Conservation (phyloP, 2,888 invertebrate genomes). For the Imbricaverruca yamaguchii region DNA sequence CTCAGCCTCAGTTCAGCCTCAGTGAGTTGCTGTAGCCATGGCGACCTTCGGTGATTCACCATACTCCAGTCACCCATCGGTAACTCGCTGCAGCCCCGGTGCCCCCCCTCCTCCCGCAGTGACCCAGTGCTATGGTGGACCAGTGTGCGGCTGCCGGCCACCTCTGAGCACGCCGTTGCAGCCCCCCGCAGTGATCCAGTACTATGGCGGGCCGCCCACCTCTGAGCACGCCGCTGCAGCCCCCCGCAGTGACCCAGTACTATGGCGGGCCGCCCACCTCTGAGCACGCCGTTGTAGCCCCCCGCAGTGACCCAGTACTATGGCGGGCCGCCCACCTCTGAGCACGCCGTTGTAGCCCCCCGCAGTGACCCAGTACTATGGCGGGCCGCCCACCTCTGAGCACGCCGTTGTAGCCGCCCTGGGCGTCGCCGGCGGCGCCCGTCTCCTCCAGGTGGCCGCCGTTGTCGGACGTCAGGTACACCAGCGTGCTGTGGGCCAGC, state of each 20-base stretch:
- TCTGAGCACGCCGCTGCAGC: conserved; percentile 34
- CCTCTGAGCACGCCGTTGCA: conserved; percentile 33
- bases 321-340: conserved; percentile 23
- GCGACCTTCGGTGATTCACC: no score
- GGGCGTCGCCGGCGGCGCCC: conserved; percentile 27
- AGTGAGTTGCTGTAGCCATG: no score
- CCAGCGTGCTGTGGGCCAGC: conserved; percentile 41
- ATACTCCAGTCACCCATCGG: no score
- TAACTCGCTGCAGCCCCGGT: no score
- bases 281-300: conserved; percentile 34
- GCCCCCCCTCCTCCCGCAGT: no score
- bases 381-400: conserved; percentile 27
- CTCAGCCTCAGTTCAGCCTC: no score
- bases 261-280: conserved; percentile 9
- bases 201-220: not conserved
- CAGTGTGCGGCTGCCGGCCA: no score
- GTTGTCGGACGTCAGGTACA: conserved; percentile 49
- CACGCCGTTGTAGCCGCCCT: conserved; percentile 34
- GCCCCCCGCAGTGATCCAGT: no score
- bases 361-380: no score
- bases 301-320: no score
- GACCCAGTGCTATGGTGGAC: no score
- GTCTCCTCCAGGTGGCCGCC: conserved; percentile 32
- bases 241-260: no score
- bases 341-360: conserved; percentile 35